Base-by-base conservation (phyloP, 2,113 vertebrate genomes). In the Telmatochromis sp. region DNA sequence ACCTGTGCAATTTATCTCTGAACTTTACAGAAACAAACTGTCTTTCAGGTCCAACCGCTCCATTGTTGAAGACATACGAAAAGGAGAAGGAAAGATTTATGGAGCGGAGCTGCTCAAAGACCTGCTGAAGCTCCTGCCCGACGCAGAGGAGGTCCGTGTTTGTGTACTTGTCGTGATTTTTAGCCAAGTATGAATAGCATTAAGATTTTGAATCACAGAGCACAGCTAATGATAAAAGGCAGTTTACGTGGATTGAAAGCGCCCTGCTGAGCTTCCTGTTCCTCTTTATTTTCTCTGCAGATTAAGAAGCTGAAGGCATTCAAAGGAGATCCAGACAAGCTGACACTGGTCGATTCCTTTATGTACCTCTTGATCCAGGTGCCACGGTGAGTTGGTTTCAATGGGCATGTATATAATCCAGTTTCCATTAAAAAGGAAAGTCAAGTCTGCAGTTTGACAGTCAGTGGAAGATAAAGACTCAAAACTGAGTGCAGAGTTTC, bases 331-430 rank as follows among this genome's bases (percentile, higher is more conserved):
- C 91, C 97, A 80, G 96, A 96, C 95, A 99, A 98, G 96, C 96
- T 99, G 94, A 98, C 98, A 58, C 97, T 98, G 95, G 98, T 97
- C 1, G 98, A 99, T 93, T 98, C 97, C 91, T 99, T 99, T 96
- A 98, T 99, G 97, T 96, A 96, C 92, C 95, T 96, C 83, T 91
- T 99, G 94, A 98, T 99, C 96, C 98, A 97, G 95, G 97, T 99
- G 95, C 98, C 98, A 95, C 97, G 97, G 98, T 99, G 96, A 97
- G 97, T 87, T 82, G 85, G 35, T 65, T 88, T 88, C 84, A 83
- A 7, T 79, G 28, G 19, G 37, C 23, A 35, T 26, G 23, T 33
- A 37, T 49, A 14, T 9, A 54, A 54, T 28, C 42, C 9, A 6
- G 6, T 80, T 78, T 63, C 9, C 14, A 65, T 87, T 26, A 68